These are phyloP conservation scores for Phymanthus crucifer DNA, from an alignment of 92 coral and sea anemone genomes.

Conservation along the genomic window DNA sequence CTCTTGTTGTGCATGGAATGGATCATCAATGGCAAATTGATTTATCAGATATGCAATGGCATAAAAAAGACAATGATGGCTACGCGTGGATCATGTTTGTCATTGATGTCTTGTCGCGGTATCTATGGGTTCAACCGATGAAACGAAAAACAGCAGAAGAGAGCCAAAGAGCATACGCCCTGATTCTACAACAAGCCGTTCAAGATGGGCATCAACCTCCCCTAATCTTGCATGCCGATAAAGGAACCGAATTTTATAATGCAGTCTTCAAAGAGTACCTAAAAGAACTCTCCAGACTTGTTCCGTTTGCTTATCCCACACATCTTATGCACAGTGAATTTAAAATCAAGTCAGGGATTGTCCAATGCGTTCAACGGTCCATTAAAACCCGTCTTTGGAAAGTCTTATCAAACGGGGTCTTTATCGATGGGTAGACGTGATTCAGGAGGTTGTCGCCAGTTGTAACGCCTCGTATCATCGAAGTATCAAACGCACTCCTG, in stretches of 20 bases:
- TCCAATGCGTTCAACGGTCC: not conserved
- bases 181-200: not conserved
- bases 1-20: not conserved
- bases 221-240: not conserved
- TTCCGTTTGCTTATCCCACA: not conserved
- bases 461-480: conserved; percentile 6
- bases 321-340: not conserved
- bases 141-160: not conserved
- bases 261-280: not conserved
- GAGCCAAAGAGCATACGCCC: not conserved
- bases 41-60: conserved; percentile 13
- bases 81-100: conserved; percentile 12
- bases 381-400: not conserved
- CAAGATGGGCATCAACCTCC: not conserved
- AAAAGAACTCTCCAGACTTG: not conserved
- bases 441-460: conserved; percentile 8
- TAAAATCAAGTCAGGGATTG: not conserved
- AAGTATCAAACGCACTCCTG: conserved; percentile 3
- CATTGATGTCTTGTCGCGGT: not conserved
- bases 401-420: not conserved
- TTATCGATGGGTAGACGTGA: conserved; percentile 5
- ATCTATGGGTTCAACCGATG: not conserved
- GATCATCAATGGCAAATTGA: conserved; percentile 12
- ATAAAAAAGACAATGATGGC: conserved; percentile 1
- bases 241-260: conserved; percentile 1